Conservation (phyloP, 2,888 invertebrate genomes). For the Choristoneura rosaceana region DNA sequence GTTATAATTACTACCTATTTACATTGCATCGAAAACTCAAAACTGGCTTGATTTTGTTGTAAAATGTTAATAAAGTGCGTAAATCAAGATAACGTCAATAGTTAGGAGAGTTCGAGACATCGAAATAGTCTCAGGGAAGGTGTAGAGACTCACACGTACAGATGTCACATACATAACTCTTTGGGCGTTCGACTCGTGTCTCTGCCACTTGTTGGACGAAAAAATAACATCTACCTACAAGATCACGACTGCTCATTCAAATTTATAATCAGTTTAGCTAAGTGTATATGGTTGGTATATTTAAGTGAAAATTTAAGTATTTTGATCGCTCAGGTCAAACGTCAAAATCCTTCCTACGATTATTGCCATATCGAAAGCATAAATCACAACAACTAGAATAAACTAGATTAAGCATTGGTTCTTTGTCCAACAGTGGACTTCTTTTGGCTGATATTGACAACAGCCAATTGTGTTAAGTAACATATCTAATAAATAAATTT, state of each 20-base stretch:
- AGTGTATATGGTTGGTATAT: neutral
- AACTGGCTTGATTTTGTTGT: conserved; percentile 72
- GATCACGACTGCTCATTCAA: conserved; percentile 6
- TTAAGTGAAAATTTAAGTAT: neutral
- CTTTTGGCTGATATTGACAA: too few species aligned
- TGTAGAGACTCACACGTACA: conserved; percentile 70
- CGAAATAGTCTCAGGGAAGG: conserved; percentile 70
- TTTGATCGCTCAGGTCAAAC: too few species aligned
- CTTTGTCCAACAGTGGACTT: too few species aligned
- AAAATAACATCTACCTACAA: conserved; percentile 19
- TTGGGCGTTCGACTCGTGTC: conserved; percentile 46
- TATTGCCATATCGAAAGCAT: too few species aligned
- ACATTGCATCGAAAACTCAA: conserved; percentile 52
- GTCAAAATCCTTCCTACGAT: too few species aligned
- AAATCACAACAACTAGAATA: too few species aligned
- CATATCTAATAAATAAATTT: too few species aligned
- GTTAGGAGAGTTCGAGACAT: conserved; percentile 73
- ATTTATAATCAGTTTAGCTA: conserved; percentile 8
- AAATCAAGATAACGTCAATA: conserved; percentile 83
- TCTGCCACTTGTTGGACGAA: conserved; percentile 6
- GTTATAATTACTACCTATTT: too few species aligned
- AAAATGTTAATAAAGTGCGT: conserved; percentile 81
- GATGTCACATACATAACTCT: conserved; percentile 70
- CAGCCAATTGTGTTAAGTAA: too few species aligned
- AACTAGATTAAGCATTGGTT: too few species aligned